phyloP scores from a whole-genome alignment of 2,888 invertebrate species.

The Eupithecia abbreviata region DNA sequence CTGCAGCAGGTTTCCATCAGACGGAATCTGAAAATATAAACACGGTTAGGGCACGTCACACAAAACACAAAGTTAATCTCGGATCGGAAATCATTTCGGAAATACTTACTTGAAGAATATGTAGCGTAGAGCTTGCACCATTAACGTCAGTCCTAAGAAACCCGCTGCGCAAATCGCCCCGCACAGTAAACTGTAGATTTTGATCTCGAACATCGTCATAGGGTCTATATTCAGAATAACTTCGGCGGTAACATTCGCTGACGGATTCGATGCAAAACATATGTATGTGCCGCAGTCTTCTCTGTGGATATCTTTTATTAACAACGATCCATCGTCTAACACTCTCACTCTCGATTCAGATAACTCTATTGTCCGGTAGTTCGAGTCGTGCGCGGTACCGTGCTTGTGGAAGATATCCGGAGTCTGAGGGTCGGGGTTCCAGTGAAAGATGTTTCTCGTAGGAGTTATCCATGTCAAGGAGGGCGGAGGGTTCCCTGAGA shows the following conservation, averaged over 20 bases:
- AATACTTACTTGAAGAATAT: slow-evolving; percentile 87
- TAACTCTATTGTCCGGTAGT: slow-evolving; percentile 75
- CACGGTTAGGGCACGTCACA: slow-evolving; percentile 20
- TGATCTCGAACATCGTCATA: slow-evolving; percentile 91
- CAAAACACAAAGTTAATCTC: slow-evolving; percentile 11
- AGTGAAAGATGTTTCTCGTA: slow-evolving; percentile 87
- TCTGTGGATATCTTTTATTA: slow-evolving; percentile 87
- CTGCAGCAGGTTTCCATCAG: slow-evolving; percentile 89
- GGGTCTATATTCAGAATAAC: slow-evolving; percentile 93
- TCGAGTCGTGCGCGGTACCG: slow-evolving; percentile 84
- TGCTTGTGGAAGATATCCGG: slow-evolving; percentile 88
- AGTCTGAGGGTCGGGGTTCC: slow-evolving; percentile 88
- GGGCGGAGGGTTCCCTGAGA: slow-evolving; percentile 89
- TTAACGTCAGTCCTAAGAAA: slow-evolving; percentile 91
- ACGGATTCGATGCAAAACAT: slow-evolving; percentile 93
- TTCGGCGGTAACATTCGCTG: slow-evolving; percentile 90
- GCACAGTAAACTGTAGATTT: slow-evolving; percentile 92
- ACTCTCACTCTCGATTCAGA: slow-evolving; percentile 85
- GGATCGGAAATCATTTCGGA: no score
- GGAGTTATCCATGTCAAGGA: slow-evolving; percentile 95
- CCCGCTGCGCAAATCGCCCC: slow-evolving; percentile 91
- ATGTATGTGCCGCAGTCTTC: slow-evolving; percentile 93
- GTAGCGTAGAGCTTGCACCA: slow-evolving; percentile 89
- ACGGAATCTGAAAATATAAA: slow-evolving; percentile 85
- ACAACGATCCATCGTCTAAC: slow-evolving; percentile 90